Evolutionary conservation across 1,140 invertebrate species (phyloP), one percentile per base, ranked within the genome.

Genomic region (Agraylea sexmaculata): DNA sequence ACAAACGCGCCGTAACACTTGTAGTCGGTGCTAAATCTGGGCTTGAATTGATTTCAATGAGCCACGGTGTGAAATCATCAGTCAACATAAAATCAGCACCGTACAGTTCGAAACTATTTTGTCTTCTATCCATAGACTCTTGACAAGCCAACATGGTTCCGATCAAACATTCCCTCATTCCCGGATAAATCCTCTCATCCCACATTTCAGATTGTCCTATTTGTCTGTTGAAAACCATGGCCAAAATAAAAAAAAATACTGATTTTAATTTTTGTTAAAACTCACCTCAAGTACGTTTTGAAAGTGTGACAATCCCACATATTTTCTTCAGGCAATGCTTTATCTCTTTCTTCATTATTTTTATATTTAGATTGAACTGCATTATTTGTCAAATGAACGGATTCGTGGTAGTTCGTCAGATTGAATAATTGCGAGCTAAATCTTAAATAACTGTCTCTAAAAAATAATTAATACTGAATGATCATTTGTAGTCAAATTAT

Each of bases 11-110:
- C 0, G 90, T 95, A 1, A 94, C 86, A 42, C 78, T 84, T 0
- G 89, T 93, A 1, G 83, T 88, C 7, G 81, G 73, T 21, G 86
- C 85, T 69, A 96, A 77, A 53, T 88, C 87, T 0, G 90, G 90
- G 62, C 86, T 87, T 5, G 85, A 90, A 57, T 95, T 94, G 43
- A 96, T 94, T 59, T 96, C 91, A 46, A 96, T 86, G 0, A 94
- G 64, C 87, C 88, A 93, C 0, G 88, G 87, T 34, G 77, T 78
- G 49, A 85, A 86, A 57, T 93, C 86, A 43, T 91, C 85, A 38
- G 82, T 83, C 21, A 83, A 59, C 81, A 94, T 91, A 56, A 93
- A 94, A 64, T 94, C 90, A 2, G 89, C 89, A 27, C 90, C 90
- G 51, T 90, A 94, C 3, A 94, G 60, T 61, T 96, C 90, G 61